These are phyloP conservation scores for Numenius phaeopus DNA, from an alignment of 2,797 vertebrate species.

Conservation along the genomic window DNA sequence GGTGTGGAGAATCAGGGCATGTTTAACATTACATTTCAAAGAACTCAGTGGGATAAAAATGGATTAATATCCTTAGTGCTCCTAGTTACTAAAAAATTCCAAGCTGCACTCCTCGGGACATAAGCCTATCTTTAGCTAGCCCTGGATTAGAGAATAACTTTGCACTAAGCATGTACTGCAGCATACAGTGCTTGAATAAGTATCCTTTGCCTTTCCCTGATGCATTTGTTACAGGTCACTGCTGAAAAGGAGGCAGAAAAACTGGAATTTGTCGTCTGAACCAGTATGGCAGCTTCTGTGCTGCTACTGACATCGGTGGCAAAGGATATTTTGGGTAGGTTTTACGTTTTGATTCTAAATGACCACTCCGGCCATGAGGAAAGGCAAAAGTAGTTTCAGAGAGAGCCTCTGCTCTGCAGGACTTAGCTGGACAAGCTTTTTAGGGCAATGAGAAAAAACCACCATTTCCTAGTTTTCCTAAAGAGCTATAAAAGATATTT, in stretches of 20 bases:
- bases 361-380: neutral
- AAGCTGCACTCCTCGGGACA: neutral
- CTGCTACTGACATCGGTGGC: neutral
- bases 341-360: neutral
- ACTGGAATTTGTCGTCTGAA: neutral
- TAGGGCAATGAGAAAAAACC: neutral
- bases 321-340: neutral
- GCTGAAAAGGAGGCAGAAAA: neutral
- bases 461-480: neutral
- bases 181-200: rapidly evolving
- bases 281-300: neutral
- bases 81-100: neutral
- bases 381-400: neutral
- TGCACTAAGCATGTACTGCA: neutral
- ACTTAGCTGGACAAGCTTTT: neutral
- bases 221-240: neutral
- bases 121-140: neutral
- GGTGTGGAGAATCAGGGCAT: neutral
- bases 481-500: neutral
- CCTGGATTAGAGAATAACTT: neutral
- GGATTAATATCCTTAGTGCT: neutral
- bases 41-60: neutral
- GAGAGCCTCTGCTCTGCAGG: neutral
- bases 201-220: neutral
- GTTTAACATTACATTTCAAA: neutral